These are phyloP conservation scores for Neoaliturus tenellus DNA, from an alignment of 2,888 invertebrate species.

Conservation along the genomic window DNA sequence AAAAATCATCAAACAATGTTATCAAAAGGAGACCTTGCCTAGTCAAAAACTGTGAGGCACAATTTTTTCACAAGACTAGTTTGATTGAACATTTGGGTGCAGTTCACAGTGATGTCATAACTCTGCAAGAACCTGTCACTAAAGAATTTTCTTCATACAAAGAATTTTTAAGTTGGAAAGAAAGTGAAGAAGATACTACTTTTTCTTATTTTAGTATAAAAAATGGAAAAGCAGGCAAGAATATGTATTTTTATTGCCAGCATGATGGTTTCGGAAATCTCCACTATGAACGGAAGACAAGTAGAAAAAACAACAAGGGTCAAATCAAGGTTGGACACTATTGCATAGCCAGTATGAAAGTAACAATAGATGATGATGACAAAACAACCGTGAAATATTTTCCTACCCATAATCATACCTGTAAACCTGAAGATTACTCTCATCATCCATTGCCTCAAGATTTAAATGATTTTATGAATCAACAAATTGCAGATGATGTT, in stretches of 20 bases:
- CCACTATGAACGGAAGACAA: not conserved
- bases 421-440: not conserved
- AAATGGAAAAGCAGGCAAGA: not conserved
- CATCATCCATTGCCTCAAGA: not conserved
- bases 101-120: no score
- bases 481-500: not conserved
- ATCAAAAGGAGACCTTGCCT: no score
- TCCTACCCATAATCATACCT: constrained; percentile 1
- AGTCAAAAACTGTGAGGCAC: no score
- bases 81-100: no score
- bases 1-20: no score
- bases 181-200: not conserved
- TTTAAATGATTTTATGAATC: not conserved
- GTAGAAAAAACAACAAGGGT: not conserved
- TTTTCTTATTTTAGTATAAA: constrained; percentile 19
- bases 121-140: no score
- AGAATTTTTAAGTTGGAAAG: constrained; percentile 13
- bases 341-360: not conserved
- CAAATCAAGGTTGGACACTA: not conserved
- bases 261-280: not conserved
- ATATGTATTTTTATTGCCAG: not conserved
- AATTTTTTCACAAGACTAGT: no score
- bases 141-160: no score
- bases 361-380: not conserved
- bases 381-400: not conserved